A percentile compares a stretch with the other conserved stretches of the same genome.
These are phyloP conservation scores for Noctuana brunneofusca DNA, from an alignment of 2,888 invertebrate species.

Conservation along the genomic window DNA sequence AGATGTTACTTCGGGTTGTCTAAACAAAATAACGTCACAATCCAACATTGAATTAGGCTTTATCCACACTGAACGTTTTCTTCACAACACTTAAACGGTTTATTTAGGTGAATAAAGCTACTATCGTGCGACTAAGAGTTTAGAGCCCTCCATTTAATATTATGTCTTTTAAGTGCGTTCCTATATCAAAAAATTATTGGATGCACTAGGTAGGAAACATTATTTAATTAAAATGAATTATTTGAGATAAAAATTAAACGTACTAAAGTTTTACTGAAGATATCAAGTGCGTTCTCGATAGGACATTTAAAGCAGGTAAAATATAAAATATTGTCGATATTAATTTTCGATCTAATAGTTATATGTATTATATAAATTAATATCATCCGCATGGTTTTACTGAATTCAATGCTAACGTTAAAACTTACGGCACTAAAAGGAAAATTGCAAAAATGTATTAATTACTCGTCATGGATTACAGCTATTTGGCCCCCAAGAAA, in stretches of 20 bases:
- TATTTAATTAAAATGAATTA: too few relatives aligned
- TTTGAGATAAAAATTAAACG: too few relatives aligned
- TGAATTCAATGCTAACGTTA: constrained; percentile 12
- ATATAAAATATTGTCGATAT: constrained; percentile 9
- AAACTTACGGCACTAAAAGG: constrained; percentile 20
- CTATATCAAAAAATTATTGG: not conserved
- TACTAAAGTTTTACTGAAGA: too few relatives aligned
- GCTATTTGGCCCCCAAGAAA: constrained; percentile 80
- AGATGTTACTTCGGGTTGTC: constrained; percentile 38
- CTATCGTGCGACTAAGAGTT: not conserved
- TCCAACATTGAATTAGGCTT: constrained; percentile 8
- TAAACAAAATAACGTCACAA: constrained; percentile 3
- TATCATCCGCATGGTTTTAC: not conserved
- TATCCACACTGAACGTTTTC: not conserved
- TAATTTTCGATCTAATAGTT: constrained; percentile 7
- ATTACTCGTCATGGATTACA: constrained; percentile 79
- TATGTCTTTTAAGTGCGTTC: not conserved
- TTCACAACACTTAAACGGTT: not conserved
- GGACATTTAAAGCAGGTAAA: not conserved
- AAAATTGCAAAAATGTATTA: constrained; percentile 39
- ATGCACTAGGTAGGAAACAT: too few relatives aligned
- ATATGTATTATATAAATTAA: not conserved
- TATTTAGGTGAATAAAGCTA: not conserved
- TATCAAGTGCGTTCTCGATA: not conserved
- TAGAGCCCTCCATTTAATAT: not conserved